Evolutionary conservation across 2,797 vertebrate species (phyloP), one percentile per base, ranked within the genome.

Genomic region (Aplochiton taeniatus): DNA sequence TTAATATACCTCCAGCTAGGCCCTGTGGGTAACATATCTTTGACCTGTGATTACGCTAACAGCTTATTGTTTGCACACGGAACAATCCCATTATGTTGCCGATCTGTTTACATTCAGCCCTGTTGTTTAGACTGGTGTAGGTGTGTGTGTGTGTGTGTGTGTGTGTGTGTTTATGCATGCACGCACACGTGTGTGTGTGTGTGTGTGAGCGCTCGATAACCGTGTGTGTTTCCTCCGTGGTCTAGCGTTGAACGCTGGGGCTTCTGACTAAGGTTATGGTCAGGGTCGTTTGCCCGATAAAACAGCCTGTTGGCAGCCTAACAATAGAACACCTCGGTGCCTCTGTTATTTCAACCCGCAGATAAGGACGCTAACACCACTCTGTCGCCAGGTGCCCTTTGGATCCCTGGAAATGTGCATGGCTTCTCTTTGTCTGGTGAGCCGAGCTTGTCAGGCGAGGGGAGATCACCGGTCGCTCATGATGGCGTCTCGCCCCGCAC

Each of bases 1-100:
- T 89, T 91, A 90, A 86, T 88, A 89, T 85, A 90, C 80, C 86
- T 89, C 17, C 70, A 77, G 85, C 80, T 75, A 77, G 80, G 85
- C 82, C 76, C 84, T 86, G 61, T 77, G 79, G 86, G 88, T 88
- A 88, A 87, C 89, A 89, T 87, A 84, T 81, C 75, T 87, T 81
- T 93, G 90, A 87, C 90, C 90, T 85, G 82, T 81, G 87, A 87
- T 92, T 92, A 91, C 82, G 85, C 82, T 85, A 81, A 91, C 78
- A 90, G 87, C 89, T 89, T 89, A 93, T 89, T 90, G 88, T 91
- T 91, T 92, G 87, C 87, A 87, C 86, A 88, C 85, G 77, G 88
- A 91, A 92, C 87, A 90, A 88, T 89, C 86, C 88, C 85, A 91
- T 90, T 90, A 90, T 88, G 88, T 88, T 54, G 81, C 75, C 63